Base-by-base conservation (phyloP, 2,888 invertebrate species). In the Xanthorhoe spadicearia region DNA sequence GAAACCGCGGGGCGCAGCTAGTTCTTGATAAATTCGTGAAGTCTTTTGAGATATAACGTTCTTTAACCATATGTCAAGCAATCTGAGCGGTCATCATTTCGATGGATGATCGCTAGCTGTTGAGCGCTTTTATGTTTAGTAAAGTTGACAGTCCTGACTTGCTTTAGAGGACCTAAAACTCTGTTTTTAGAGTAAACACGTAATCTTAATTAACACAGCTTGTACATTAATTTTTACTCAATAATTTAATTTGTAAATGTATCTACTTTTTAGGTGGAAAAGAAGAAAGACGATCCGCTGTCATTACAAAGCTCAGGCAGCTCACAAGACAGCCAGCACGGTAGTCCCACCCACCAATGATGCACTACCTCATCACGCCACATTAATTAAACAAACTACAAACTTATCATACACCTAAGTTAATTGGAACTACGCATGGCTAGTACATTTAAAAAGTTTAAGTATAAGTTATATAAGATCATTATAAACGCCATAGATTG, bases 211-310 rank as follows among this genome's bases (percentile, higher is more conserved):
- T 23, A 23, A 23, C 2, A 3, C 4, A 23, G 23, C 23, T 23
- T 4, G 23, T 23, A 23, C 23, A 23, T 23, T 3, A 1, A 23
- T 23, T 23, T 4, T 23, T 23, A 23, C 23, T 23, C 1, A 23
- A 23, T 23, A 4, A 23, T 23, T 23, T 23, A 23, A 13, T 23
- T 15, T 54, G 6, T 8, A 38, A 35, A 52, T 60, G 0, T 43
- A 15, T 23, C 23, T 23, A 19, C 8, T 3, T 86, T 86, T 43
- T 70, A 92, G 92, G 84, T 89, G 67, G 92, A 91, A 72, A 89
- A 91, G 81, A 91, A 89, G 74, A 88, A 83, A 68, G 86, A 86
- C 54, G 90, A 90, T 28, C 83, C 85, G 23, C 84, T 82, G 69
- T 85, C 88, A 59, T 65, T 60, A 51, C 89, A 90, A 81, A 87